Evolutionary conservation across 2,113 vertebrate species (phyloP).

Genomic region (Symphodus melops): DNA sequence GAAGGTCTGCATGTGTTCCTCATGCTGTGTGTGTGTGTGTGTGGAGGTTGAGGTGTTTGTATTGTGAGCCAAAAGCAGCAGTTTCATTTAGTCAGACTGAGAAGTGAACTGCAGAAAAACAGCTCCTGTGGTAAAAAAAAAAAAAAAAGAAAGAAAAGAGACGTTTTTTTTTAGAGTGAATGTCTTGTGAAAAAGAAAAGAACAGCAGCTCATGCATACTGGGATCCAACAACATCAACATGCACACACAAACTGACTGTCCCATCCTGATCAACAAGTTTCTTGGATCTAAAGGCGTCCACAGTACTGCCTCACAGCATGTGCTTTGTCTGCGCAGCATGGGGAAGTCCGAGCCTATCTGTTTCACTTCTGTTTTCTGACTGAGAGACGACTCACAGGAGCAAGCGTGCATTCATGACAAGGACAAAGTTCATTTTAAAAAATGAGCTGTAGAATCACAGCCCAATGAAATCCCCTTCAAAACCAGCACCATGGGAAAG

Average conservation of each 20-base stretch:
- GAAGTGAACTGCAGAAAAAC: constrained; percentile 11
- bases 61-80: constrained; percentile 8
- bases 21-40: neutral
- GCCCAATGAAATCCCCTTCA: constrained; percentile 62
- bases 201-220: neutral
- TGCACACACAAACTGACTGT: constrained; percentile 5
- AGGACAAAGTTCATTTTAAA: constrained; percentile 61
- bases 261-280: constrained; percentile 70
- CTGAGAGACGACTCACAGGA: constrained; percentile 40
- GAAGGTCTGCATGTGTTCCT: constrained; percentile 5
- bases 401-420: constrained; percentile 53
- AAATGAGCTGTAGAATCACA: constrained; percentile 44
- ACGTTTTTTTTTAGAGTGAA: constrained; percentile 1
- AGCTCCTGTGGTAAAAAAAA: neutral
- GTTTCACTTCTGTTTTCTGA: constrained; percentile 85
- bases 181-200: neutral
- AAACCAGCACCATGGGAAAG: constrained; percentile 27
- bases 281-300: constrained; percentile 62
- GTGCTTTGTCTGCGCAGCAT: constrained; percentile 65
- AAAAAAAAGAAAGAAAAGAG: no score
- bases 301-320: constrained; percentile 59
- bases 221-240: constrained; percentile 16
- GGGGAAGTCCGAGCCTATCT: constrained; percentile 84
- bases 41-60: constrained; percentile 27
- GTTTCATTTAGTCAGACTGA: constrained; percentile 54